Conservation (phyloP, 2,888 invertebrate species). For the Cheilosia grossa region DNA sequence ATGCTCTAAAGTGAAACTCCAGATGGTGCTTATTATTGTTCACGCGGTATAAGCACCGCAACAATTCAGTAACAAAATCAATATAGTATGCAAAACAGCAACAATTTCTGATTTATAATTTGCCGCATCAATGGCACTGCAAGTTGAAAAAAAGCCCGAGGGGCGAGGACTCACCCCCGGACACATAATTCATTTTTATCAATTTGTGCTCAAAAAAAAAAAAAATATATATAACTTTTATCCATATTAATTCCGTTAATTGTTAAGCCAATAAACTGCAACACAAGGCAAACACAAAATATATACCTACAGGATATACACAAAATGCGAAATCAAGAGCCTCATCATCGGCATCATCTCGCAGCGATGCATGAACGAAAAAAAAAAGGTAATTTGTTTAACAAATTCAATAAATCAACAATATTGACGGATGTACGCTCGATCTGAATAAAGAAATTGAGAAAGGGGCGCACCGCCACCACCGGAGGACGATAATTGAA, state of each 20-base stretch:
- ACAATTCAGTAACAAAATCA: conserved; percentile 15
- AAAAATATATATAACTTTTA: conserved; percentile 46
- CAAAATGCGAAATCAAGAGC: conserved; percentile 25
- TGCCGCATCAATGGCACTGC: conserved; percentile 52
- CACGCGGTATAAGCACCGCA: conserved; percentile 16
- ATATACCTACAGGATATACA: not conserved
- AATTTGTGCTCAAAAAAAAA: conserved; percentile 40
- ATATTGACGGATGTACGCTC: conserved; percentile 48
- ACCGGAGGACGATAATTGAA: conserved; percentile 56
- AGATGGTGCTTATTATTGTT: conserved; percentile 38
- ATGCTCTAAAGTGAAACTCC: conserved; percentile 46
- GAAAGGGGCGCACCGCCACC: not conserved
- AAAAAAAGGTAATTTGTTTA: conserved; percentile 23
- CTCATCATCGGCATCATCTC: conserved; percentile 21
- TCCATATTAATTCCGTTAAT: conserved; percentile 69
- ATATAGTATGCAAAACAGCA: conserved; percentile 17
- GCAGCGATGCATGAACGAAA: conserved; percentile 8
- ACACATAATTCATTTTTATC: conserved; percentile 44
- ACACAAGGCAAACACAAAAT: not conserved
- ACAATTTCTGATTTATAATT: conserved; percentile 43
- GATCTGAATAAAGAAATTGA: conserved; percentile 22
- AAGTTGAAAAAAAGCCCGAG: conserved; percentile 42
- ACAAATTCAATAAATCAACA: conserved; percentile 60
- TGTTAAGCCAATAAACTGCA: conserved; percentile 66
- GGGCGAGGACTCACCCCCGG: not conserved